Base-by-base conservation (phyloP, 2,888 invertebrate genomes). In the Anthophora plumipes region DNA sequence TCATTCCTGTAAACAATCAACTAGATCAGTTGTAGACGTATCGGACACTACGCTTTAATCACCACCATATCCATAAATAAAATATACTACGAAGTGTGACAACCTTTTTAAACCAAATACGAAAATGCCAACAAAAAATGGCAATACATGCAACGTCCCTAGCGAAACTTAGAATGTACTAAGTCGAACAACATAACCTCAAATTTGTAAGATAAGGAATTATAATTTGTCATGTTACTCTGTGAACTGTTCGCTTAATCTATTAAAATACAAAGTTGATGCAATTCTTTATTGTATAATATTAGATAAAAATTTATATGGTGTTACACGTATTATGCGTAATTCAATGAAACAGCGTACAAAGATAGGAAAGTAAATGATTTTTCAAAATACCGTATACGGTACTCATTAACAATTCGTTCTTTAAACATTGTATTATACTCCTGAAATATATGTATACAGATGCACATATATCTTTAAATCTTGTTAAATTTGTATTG, bases 1-100 rank as follows among this genome's bases (percentile, higher is more conserved):
- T 87, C 76, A 60, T 77, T 87, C 79, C 84, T 85, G 80, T 89
- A 89, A 89, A 89, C 87, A 89, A 86, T 85, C 79, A 55, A 39
- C 39, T 84, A 83, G 85, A 89, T 90, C 90, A 90, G 85, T 87
- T 89, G 86, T 86, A 63, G 73, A 61, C 61, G 79, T 63, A 37
- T 73, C 50, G 77, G n/a, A 78, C 68, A 80, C 55, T 83, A 66
- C 83, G 70, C 46, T 67, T 73, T n/a, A n/a, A n/a, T 50, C 52
- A 55, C 64, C 63, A 70, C 63, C n/a, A n/a, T 69, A 37, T 73
- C 76, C 73, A 83, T 68, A 77, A 83, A 82, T 78, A 78, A 72
- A 69, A 66, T 75, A 54, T 64, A 64, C 39, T 55, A 3, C 20
- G 52, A 64, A 50, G 46, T 41, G 63, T 67, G 54, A 83, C 70